A percentile compares a stretch with the other conserved stretches of the same genome.
Conservation (phyloP, 1,140 invertebrate genomes). For the Lepidurus couesii region DNA sequence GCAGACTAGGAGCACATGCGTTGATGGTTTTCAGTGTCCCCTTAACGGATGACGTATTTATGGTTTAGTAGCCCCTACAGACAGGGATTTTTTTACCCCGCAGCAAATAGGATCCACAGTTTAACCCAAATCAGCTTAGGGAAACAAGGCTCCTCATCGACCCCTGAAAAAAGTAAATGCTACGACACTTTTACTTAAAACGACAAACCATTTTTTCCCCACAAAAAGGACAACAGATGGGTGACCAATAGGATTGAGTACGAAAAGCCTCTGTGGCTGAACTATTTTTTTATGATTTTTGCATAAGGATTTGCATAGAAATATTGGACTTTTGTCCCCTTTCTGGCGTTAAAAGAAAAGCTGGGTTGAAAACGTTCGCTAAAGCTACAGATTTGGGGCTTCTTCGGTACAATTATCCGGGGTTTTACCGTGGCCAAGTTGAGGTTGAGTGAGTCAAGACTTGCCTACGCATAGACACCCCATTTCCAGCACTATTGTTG, state of each 20-base stretch:
- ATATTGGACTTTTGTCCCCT: not conserved
- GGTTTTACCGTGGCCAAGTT: constrained; percentile 7
- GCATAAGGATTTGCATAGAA: not conserved
- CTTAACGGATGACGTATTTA: constrained; percentile 8
- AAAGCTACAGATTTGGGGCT: not conserved
- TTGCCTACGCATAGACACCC: not conserved
- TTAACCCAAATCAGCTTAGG: constrained; percentile 9
- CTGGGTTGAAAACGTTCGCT: not conserved
- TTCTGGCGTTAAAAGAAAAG: constrained; percentile 11
- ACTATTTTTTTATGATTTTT: not conserved
- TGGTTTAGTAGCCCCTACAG: not conserved
- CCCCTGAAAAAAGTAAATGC: not conserved
- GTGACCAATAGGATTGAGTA: constrained; percentile 3
- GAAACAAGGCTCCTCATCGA: not conserved
- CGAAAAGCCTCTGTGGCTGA: not conserved
- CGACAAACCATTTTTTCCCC: not conserved
- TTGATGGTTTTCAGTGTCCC: too few species aligned
- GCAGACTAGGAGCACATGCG: too few species aligned
- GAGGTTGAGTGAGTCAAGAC: not conserved
- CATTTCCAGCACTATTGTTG: constrained; percentile 13
- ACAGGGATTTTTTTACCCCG: not conserved
- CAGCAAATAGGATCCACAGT: constrained; percentile 9
- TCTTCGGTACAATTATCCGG: not conserved
- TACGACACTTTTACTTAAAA: not conserved
- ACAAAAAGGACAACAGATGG: not conserved